phyloP scores from a whole-genome alignment of 2,797 vertebrate genomes.

The Eurystomus glaucurus region DNA sequence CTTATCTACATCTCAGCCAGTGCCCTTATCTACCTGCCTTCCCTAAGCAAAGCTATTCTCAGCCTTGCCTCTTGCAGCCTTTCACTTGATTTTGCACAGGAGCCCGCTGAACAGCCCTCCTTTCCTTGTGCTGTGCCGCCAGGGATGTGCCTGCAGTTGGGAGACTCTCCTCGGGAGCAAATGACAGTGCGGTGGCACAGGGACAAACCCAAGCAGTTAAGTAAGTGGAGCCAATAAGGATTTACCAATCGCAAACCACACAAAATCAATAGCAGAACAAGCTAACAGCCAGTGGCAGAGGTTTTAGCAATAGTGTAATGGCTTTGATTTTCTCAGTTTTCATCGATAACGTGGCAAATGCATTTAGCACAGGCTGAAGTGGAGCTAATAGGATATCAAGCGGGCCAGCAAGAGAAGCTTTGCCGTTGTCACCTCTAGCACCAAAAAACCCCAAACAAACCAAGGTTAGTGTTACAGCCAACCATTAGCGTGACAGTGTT shows the following conservation, averaged over 20 bases:
- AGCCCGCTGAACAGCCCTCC: neutral
- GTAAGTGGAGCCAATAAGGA: neutral
- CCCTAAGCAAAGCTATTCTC: neutral
- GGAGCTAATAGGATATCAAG: constrained; percentile 14
- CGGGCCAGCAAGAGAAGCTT: neutral
- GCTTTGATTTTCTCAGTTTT: constrained; percentile 61
- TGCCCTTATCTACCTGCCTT: neutral
- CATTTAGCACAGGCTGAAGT: constrained; percentile 36
- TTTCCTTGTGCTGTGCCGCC: neutral
- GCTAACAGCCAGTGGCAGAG: constrained; percentile 6
- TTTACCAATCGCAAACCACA: neutral
- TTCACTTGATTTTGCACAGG: accelerated
- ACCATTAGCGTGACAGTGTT: neutral
- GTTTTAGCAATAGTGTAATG: constrained; percentile 38
- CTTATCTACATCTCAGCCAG: neutral
- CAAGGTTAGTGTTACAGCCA: constrained; percentile 6
- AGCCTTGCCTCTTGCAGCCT: neutral
- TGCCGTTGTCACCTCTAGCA: neutral
- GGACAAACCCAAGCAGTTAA: neutral
- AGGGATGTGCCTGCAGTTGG: neutral
- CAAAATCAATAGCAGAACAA: constrained; percentile 33
- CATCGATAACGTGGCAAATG: neutral
- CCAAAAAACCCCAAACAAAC: neutral
- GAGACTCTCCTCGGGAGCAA: neutral
- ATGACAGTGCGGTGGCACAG: neutral